Conservation (phyloP, 2,888 invertebrate genomes). For the Agonopterix heracliana region DNA sequence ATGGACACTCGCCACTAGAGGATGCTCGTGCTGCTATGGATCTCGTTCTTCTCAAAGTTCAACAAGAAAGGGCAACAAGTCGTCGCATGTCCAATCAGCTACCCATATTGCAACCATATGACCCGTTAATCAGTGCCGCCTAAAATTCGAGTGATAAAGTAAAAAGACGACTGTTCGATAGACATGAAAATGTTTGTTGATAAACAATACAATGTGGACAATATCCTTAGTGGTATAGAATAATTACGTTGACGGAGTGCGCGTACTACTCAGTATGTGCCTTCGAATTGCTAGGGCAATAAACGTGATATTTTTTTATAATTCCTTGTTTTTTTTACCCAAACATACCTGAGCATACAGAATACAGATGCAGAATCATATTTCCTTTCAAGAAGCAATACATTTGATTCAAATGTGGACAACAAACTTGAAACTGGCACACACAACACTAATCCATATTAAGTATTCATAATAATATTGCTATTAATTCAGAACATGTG, state of each 20-base stretch:
- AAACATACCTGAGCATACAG: no score
- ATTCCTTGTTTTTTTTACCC: conserved; percentile 34
- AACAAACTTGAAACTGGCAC: no score
- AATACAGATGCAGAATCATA: no score
- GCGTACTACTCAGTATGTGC: conserved; percentile 68
- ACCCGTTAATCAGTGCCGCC: conserved; percentile 65
- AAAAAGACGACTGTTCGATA: conserved; percentile 46
- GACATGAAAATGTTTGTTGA: conserved; percentile 38
- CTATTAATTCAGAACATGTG: conserved; percentile 2
- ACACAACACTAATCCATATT: no score
- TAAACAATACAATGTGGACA: conserved; percentile 34
- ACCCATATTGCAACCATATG: conserved; percentile 59
- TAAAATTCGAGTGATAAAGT: conserved; percentile 43
- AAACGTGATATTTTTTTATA: conserved; percentile 71
- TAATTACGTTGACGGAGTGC: conserved; percentile 69
- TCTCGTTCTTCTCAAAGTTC: conserved; percentile 86
- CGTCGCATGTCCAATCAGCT: conserved; percentile 37
- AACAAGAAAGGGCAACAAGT: conserved; percentile 45
- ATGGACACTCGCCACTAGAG: conserved; percentile 93
- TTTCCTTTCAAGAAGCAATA: no score
- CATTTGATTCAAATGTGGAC: no score
- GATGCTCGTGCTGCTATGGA: conserved; percentile 95
- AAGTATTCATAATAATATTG: background rate
- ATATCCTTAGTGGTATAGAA: conserved; percentile 41
- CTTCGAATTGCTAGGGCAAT: conserved; percentile 73